These are phyloP conservation scores for Aramus guarauna DNA, from an alignment of 2,113 vertebrate genomes.

Conservation along the genomic window DNA sequence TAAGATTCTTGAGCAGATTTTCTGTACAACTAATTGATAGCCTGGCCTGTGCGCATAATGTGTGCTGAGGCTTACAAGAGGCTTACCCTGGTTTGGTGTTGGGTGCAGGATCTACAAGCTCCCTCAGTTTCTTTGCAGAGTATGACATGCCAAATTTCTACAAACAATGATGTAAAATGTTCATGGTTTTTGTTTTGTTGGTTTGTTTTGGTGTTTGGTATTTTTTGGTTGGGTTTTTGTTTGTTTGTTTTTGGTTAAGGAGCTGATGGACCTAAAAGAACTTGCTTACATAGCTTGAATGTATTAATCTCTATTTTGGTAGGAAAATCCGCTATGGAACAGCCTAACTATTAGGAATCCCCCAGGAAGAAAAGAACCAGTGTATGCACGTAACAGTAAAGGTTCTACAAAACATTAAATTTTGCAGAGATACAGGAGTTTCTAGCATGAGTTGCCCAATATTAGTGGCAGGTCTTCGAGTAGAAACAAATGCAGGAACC, in stretches of 20 bases:
- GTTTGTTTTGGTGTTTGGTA: no score
- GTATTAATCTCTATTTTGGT: background rate
- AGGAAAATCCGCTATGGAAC: background rate
- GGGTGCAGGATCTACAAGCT: background rate
- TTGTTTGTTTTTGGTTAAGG: background rate
- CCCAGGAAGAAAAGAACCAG: background rate
- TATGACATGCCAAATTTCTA: background rate
- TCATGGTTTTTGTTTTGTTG: background rate
- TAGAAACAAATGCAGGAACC: background rate
- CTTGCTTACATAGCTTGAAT: background rate
- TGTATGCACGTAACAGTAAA: background rate
- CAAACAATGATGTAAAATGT: background rate
- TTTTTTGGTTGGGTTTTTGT: background rate
- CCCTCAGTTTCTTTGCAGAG: background rate
- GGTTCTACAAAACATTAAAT: background rate
- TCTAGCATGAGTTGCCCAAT: background rate
- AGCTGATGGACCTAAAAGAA: background rate
- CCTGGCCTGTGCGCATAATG: background rate
- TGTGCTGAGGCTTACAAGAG: background rate
- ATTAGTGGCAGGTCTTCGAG: background rate
- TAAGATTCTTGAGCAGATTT: background rate
- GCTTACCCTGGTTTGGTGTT: conserved; percentile 36
- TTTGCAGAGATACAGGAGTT: background rate
- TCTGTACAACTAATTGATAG: background rate
- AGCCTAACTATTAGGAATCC: background rate